phyloP scores from a whole-genome alignment of 2,113 vertebrate species.

The Mellivora capensis region DNA sequence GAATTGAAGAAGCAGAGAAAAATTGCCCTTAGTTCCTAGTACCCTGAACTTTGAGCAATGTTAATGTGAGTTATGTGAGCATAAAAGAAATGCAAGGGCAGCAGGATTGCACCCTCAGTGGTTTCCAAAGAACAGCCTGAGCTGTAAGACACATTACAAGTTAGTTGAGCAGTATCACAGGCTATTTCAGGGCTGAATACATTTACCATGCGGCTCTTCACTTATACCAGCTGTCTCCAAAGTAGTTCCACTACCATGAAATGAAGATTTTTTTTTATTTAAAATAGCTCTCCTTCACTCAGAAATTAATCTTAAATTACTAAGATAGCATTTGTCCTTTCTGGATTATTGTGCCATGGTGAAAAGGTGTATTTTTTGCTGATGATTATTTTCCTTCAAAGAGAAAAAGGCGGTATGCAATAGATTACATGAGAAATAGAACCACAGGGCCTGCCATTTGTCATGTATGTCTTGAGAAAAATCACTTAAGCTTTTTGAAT shows the following conservation, averaged over 20 bases:
- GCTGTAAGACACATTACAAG: not conserved
- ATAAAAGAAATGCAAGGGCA: conserved; percentile 54
- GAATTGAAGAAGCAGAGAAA: conserved; percentile 40
- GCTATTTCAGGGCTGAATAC: conserved; percentile 55
- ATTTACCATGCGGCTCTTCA: conserved; percentile 18
- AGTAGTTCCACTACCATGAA: not conserved
- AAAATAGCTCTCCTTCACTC: not conserved
- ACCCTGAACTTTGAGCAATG: conserved; percentile 59
- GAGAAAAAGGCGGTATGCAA: not conserved
- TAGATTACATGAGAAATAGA: not conserved
- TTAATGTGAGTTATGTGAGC: conserved; percentile 38
- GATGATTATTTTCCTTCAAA: not conserved
- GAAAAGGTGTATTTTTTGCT: not conserved
- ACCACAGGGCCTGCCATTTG: not conserved
- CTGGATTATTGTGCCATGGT: not conserved
- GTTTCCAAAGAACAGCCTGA: conserved; percentile 32
- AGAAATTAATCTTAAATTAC: not conserved
- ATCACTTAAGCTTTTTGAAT: not conserved
- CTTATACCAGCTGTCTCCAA: conserved; percentile 29
- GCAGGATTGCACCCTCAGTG: conserved; percentile 28
- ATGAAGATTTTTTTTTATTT: not conserved
- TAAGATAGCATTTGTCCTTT: not conserved
- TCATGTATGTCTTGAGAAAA: not conserved
- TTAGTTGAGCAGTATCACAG: conserved; percentile 17
- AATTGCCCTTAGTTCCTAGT: not conserved